Evolutionary conservation across 2,888 invertebrate species (phyloP).

Genomic region (Trachelus troglodyta): DNA sequence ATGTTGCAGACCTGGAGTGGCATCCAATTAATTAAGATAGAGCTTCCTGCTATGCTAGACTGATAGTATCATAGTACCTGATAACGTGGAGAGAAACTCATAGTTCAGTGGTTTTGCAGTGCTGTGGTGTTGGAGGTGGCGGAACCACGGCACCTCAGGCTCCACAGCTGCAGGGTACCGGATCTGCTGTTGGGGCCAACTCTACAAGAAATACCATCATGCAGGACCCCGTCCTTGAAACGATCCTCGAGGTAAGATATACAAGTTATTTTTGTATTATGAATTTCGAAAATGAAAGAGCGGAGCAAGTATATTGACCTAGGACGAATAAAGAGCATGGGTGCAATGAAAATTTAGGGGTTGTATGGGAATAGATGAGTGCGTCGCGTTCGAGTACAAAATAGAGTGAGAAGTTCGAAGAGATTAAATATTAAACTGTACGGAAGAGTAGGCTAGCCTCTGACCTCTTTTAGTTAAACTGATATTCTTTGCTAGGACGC

Average conservation of each 20-base stretch:
- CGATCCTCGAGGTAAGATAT: constrained; percentile 59
- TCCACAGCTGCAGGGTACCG: constrained; percentile 61
- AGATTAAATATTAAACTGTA: background rate
- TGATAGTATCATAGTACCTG: constrained; percentile 46
- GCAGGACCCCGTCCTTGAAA: constrained; percentile 64
- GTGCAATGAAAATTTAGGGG: too few species aligned
- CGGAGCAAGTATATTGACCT: background rate
- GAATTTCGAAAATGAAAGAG: background rate
- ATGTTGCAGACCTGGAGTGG: constrained; percentile 8
- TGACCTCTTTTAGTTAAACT: background rate
- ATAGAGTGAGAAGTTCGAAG: background rate
- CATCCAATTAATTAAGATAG: constrained; percentile 56
- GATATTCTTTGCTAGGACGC: background rate
- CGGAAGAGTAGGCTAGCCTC: background rate
- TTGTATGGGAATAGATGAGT: too few species aligned
- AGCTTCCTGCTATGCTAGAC: constrained; percentile 44
- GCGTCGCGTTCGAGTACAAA: too few species aligned
- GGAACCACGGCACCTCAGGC: constrained; percentile 64
- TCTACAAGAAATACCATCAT: constrained; percentile 59
- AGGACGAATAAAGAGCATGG: background rate
- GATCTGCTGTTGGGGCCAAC: constrained; percentile 57
- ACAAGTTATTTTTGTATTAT: background rate
- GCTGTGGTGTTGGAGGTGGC: constrained; percentile 66
- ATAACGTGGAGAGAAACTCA: constrained; percentile 39
- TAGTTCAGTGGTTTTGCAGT: constrained; percentile 54